Conservation (phyloP, 1,140 invertebrate species). For the Diploscapter pachys region DNA sequence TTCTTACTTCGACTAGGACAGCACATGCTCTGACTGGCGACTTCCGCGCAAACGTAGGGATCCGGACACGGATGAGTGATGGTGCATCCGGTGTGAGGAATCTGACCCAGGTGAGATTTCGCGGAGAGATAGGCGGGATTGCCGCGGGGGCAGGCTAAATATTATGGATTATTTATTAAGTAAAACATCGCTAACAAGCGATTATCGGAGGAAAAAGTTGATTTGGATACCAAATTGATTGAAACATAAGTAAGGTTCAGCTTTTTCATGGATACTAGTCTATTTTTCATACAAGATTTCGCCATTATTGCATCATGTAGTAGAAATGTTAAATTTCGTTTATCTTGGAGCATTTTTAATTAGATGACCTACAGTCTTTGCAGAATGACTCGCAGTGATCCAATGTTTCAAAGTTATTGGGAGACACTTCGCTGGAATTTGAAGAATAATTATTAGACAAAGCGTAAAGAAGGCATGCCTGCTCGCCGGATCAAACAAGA, state of each 20-base stretch:
- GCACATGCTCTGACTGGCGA: slow-evolving; percentile 31
- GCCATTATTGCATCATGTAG: background rate
- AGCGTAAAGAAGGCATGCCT: no score
- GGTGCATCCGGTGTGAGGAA: slow-evolving; percentile 26
- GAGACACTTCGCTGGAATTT: slow-evolving; percentile 44
- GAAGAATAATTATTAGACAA: no score
- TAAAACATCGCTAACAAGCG: background rate
- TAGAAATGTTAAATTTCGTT: no score
- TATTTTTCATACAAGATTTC: no score
- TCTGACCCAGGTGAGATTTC: slow-evolving; percentile 19
- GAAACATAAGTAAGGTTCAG: no score
- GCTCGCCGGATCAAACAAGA: slow-evolving; percentile 39
- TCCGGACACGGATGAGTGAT: slow-evolving; percentile 22
- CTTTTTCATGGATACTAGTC: no score
- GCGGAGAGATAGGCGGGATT: slow-evolving; percentile 28
- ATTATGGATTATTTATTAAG: background rate
- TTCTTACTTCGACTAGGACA: slow-evolving; percentile 24
- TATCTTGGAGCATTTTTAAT: background rate
- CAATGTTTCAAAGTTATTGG: slow-evolving; percentile 54
- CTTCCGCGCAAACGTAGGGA: slow-evolving; percentile 28
- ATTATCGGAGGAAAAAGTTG: no score
- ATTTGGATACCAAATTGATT: no score
- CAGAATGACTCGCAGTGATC: slow-evolving; percentile 57
- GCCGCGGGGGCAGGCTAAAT: slow-evolving; percentile 26
- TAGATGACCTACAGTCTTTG: slow-evolving; percentile 36